Evolutionary conservation across 2,797 vertebrate species (phyloP).

Genomic region (Galago senegalensis): DNA sequence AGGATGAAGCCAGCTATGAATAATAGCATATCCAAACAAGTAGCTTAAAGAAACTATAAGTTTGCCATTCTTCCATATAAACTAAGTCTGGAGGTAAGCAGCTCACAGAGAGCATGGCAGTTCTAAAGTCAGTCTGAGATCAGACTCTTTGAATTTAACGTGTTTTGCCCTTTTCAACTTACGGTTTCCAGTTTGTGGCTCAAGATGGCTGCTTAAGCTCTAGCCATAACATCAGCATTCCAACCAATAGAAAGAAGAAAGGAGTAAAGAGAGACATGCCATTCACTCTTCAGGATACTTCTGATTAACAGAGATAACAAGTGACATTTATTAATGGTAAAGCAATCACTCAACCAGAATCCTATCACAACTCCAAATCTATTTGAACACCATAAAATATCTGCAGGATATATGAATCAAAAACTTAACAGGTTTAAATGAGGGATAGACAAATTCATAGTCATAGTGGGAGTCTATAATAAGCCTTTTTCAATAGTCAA

Average conservation of each 20-base stretch:
- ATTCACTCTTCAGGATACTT: not conserved
- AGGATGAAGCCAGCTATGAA: not conserved
- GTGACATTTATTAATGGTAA: not conserved
- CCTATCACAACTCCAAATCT: conserved; percentile 1
- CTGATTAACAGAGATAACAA: not conserved
- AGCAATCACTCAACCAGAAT: not conserved
- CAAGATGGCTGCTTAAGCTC: not conserved
- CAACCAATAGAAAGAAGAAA: not conserved
- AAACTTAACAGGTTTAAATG: not conserved
- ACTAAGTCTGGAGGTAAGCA: not conserved
- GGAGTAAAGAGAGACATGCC: not conserved
- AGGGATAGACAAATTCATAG: not conserved
- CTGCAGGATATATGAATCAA: not conserved
- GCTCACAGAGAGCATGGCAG: not conserved
- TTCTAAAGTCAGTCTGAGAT: not conserved
- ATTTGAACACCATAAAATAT: not conserved
- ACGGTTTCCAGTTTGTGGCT: not conserved
- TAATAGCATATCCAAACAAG: not conserved
- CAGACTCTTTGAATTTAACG: not conserved
- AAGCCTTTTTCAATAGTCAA: not conserved
- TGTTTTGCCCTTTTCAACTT: not conserved
- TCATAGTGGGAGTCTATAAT: not conserved
- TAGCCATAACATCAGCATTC: not conserved
- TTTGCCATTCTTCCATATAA: not conserved
- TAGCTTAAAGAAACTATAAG: not conserved